A percentile compares a stretch with the other conserved stretches of the same genome.
Evolutionary conservation across 2,113 vertebrate genomes (phyloP).

Genomic region (Casuarius casuarius): DNA sequence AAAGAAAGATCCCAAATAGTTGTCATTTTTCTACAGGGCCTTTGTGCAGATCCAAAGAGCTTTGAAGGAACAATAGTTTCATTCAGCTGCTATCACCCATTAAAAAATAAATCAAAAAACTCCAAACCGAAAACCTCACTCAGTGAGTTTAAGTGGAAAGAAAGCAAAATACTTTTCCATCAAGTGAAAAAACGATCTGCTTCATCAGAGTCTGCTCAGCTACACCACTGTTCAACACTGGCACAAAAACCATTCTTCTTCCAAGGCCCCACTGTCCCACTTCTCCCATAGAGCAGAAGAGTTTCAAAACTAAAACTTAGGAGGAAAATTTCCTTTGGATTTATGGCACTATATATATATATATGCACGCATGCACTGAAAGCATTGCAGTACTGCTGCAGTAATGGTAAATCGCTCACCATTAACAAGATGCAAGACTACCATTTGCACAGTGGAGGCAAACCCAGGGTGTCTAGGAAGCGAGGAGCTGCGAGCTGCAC

Average conservation of each 20-base stretch:
- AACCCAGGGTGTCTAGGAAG: no score
- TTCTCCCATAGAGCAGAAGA: neutral
- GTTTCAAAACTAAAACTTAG: neutral
- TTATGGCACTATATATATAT: no score
- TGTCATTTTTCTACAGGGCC: neutral
- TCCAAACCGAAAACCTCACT: neutral
- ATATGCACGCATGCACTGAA: rapidly evolving
- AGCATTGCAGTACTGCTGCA: neutral
- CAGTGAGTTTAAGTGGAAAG: neutral
- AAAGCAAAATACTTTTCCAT: neutral
- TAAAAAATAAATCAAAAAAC: neutral
- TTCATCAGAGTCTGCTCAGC: neutral
- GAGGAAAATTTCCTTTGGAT: neutral
- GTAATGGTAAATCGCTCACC: neutral
- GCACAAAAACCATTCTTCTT: neutral
- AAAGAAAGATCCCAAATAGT: neutral
- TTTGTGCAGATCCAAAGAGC: neutral
- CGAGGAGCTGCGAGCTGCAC: no score
- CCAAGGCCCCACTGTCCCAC: neutral
- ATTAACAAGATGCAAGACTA: neutral
- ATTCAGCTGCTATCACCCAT: neutral
- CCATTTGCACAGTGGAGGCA: neutral
- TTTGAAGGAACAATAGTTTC: neutral
- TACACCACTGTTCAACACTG: neutral
- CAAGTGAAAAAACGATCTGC: neutral